Evolutionary conservation across 2,888 invertebrate species (phyloP).

Genomic region (Andrena haemorrhoa): DNA sequence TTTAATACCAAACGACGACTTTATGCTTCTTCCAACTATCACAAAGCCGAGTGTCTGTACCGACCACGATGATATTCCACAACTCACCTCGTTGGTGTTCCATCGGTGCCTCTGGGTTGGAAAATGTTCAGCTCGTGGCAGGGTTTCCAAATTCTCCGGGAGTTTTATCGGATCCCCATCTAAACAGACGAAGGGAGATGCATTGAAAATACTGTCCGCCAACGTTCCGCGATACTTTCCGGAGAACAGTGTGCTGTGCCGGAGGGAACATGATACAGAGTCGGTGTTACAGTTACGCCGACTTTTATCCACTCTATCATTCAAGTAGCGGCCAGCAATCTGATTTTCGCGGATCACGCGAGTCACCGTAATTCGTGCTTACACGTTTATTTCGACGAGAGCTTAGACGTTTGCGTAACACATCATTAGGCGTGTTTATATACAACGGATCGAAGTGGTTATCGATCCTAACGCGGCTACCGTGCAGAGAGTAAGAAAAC

Average conservation of each 20-base stretch:
- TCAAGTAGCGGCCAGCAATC: conserved; percentile 26
- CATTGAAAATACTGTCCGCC: conserved; percentile 18
- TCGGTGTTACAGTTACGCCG: conserved; percentile 1
- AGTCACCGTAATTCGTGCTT: conserved; percentile 40
- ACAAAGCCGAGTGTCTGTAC: not conserved
- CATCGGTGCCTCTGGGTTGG: conserved; percentile 97
- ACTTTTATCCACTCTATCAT: conserved; percentile 14
- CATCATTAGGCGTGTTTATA: conserved; percentile 68
- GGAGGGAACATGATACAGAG: not conserved
- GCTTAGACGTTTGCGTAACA: conserved; percentile 60
- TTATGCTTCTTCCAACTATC: not conserved
- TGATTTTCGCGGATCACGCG: conserved; percentile 50
- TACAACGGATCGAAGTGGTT: conserved; percentile 65
- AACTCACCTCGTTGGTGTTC: conserved; percentile 98
- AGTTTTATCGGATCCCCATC: conserved; percentile 97
- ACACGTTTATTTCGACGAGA: conserved; percentile 49
- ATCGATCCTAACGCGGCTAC: conserved; percentile 59
- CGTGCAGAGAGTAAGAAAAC: conserved; percentile 46
- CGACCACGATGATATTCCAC: not conserved
- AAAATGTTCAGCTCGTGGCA: conserved; percentile 97
- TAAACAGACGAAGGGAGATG: conserved; percentile 78
- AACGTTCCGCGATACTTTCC: conserved; percentile 9
- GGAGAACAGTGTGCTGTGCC: conserved; percentile 3
- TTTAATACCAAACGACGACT: not conserved
- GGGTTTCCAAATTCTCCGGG: conserved; percentile 97